Conservation (phyloP, 2,797 vertebrate species). For the Sebastes jordani region DNA sequence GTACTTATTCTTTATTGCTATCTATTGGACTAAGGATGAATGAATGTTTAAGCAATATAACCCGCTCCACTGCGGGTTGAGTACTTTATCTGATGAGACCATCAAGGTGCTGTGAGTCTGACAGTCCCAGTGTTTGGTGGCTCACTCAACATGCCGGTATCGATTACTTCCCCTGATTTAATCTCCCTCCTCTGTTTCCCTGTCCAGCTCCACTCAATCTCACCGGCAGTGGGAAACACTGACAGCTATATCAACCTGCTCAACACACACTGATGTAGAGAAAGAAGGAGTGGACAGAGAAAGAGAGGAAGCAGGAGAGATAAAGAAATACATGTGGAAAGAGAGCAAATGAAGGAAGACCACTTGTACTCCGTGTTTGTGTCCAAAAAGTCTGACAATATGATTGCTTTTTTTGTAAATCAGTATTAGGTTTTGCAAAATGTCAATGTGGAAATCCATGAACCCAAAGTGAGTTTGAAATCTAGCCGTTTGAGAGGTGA, state of each 20-base stretch:
- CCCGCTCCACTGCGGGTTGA: slow-evolving; percentile 8
- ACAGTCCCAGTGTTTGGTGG: slow-evolving; percentile 57
- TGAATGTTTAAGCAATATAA: slow-evolving; percentile 16
- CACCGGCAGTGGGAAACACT: slow-evolving; percentile 30
- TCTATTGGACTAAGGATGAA: slow-evolving; percentile 1
- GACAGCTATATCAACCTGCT: slow-evolving; percentile 60
- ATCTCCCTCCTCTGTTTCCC: slow-evolving; percentile 67
- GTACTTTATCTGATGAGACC: slow-evolving; percentile 60
- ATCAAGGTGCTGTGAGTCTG: slow-evolving; percentile 53
- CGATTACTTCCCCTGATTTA: slow-evolving; percentile 71
- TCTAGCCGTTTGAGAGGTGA: slow-evolving; percentile 50
- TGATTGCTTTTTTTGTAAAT: not conserved
- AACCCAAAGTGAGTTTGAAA: slow-evolving; percentile 25
- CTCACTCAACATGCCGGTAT: slow-evolving; percentile 62
- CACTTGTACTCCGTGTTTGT: not conserved
- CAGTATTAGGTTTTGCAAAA: slow-evolving; percentile 1
- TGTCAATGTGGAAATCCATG: not conserved
- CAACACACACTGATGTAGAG: slow-evolving; percentile 3
- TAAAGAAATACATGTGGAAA: not conserved
- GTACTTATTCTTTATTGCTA: not conserved
- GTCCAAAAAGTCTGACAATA: not conserved
- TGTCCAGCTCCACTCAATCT: slow-evolving; percentile 60
- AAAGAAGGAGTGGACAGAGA: not conserved
- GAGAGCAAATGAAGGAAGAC: not conserved
- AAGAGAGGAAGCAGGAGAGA: not conserved